Conservation (phyloP, 2,113 vertebrate species). For the Gallinago paraguaiae region DNA sequence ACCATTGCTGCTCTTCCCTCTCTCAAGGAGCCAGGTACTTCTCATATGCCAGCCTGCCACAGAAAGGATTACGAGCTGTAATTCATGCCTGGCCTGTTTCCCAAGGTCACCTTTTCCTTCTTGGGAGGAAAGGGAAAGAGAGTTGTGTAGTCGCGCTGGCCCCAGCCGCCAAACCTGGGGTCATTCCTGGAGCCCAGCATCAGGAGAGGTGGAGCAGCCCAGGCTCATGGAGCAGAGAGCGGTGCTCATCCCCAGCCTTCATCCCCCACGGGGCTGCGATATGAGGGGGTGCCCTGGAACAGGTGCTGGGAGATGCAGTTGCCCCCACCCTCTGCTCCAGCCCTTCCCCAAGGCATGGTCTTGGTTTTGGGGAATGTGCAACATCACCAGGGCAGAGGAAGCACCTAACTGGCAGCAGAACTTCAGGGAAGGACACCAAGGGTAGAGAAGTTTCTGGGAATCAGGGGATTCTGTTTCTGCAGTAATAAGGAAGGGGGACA, state of each 20-base stretch:
- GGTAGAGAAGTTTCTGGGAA: neutral
- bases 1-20: neutral
- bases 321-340: neutral
- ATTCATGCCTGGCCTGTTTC: neutral
- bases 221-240: neutral
- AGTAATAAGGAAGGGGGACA: neutral
- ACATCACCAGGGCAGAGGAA: neutral
- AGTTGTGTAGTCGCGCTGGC: neutral
- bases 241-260: neutral
- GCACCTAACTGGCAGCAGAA: neutral
- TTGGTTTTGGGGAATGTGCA: neutral
- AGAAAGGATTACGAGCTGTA: neutral
- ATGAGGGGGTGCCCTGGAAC: neutral
- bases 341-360: neutral
- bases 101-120: neutral
- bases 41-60: neutral
- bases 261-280: neutral
- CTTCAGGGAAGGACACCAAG: neutral
- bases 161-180: neutral
- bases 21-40: neutral
- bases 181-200: neutral
- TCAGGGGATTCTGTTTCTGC: neutral
- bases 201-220: neutral
- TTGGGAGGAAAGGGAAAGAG: neutral
- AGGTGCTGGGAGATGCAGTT: accelerated